Evolutionary conservation across 2,888 invertebrate genomes (phyloP), one percentile per base, ranked within the genome.

Genomic region (Philereme transversata): DNA sequence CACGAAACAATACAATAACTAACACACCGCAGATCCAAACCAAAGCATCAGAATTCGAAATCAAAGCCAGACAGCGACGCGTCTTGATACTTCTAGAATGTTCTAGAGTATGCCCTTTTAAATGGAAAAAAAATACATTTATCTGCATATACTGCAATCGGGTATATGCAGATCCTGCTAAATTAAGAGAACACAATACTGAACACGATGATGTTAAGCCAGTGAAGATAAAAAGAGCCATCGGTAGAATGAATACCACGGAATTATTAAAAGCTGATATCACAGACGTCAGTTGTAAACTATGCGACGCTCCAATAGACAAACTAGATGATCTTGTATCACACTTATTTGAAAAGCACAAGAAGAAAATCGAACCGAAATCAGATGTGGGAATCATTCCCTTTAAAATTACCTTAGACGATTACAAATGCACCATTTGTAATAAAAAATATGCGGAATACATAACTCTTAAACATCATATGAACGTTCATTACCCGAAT

Each of bases 401-500:
- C 6, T 68, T 58, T 8, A 48, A 62, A 35, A 43, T 58, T 9
- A 51, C 51, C 47, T 4, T 60, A 6, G 7, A 52, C 35, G 44
- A 60, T 9, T 60, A 56, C 11, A 55, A 50, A 48, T 66, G 64
- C 38, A 48, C 52, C 4, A 46, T 55, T n/a, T 68, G 65, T 44
- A 43, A 60, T 45, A 48, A 51, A 6, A 51, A 40, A 35, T 62
- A 40, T 54, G 53, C 44, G 35, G 56, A 43, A 22, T 58, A 41
- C 43, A 46, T 46, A 4, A 35, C 63, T 80, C 4, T 58, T 69
- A 64, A 53, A 7, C 75, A 78, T 22, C 88, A 88, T 51, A 83
- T 86, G 79, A 79, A 79, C n/a, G 64, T 61, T 0, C 87, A 88
- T 59, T 83, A 76, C 43, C 77, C 74, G 34, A 85, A 84, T 67